Percentiles rank a stretch among this genome's conserved stretches.
Conservation (phyloP, 92 coral and sea anemone species). For the Zoanthus sociatus region DNA sequence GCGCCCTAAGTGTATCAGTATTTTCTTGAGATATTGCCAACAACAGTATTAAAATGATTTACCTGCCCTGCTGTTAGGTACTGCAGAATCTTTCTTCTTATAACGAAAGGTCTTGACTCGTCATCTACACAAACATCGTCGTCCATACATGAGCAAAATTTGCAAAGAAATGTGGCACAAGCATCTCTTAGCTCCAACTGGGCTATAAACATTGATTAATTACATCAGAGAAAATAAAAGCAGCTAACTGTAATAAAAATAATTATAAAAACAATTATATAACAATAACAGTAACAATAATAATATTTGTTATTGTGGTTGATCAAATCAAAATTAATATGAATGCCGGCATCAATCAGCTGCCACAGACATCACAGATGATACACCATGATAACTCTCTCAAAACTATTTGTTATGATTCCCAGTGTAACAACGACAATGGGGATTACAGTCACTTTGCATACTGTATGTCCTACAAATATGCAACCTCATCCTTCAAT, state of each 20-base stretch:
- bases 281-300: too few species aligned
- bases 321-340: too few species aligned
- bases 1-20: neutral
- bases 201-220: constrained; percentile 40
- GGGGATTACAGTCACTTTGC: too few species aligned
- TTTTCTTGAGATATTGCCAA: neutral
- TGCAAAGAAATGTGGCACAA: constrained; percentile 73
- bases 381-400: too few species aligned
- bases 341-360: too few species aligned
- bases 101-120: neutral
- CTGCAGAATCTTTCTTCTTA: neutral
- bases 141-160: constrained; percentile 48
- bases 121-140: constrained; percentile 4
- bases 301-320: too few species aligned
- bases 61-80: neutral
- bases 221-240: neutral
- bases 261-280: too few species aligned
- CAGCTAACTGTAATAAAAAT: neutral
- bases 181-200: constrained; percentile 59
- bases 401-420: too few species aligned
- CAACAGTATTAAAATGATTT: neutral
- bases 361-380: too few species aligned
- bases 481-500: too few species aligned
- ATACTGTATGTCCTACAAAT: too few species aligned
- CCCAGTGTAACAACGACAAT: too few species aligned